phyloP scores from a whole-genome alignment of 1,140 invertebrate species.

The Zaprionus capensis region DNA sequence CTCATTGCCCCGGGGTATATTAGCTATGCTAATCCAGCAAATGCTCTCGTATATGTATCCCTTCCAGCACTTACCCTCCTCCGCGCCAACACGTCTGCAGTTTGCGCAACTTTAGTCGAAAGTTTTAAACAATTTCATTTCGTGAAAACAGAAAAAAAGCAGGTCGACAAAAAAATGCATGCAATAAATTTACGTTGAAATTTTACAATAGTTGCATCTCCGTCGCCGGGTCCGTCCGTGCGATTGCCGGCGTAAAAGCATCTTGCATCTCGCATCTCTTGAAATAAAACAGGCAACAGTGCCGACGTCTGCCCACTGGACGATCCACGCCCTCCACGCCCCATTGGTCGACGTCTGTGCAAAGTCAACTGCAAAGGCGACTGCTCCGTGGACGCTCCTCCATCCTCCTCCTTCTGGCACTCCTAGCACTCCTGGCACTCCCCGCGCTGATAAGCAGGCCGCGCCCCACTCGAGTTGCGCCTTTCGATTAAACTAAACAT shows the following conservation, averaged over 20 bases:
- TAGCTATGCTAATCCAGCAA: conserved; percentile 1
- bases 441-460: conserved; percentile 54
- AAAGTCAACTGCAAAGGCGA: conserved; percentile 18
- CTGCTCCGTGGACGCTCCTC: background rate
- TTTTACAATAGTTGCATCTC: conserved; percentile 73
- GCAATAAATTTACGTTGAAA: conserved; percentile 77
- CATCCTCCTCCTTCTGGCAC: background rate
- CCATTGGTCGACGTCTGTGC: conserved; percentile 1
- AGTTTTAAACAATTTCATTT: conserved; percentile 16
- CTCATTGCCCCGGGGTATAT: background rate
- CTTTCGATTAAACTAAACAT: conserved; percentile 79
- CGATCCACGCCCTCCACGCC: background rate
- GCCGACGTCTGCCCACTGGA: conserved; percentile 11
- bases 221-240: conserved; percentile 33
- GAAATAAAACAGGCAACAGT: conserved; percentile 57
- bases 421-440: background rate
- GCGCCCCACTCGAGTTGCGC: conserved; percentile 63
- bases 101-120: conserved; percentile 4
- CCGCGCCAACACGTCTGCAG: background rate
- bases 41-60: background rate
- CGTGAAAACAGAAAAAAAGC: conserved; percentile 16
- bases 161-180: conserved; percentile 55
- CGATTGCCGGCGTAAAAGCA: conserved; percentile 23
- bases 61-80: background rate
- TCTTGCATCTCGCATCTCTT: conserved; percentile 15